phyloP scores from a whole-genome alignment of 2,888 invertebrate genomes.

The Parnassius glacialis region DNA sequence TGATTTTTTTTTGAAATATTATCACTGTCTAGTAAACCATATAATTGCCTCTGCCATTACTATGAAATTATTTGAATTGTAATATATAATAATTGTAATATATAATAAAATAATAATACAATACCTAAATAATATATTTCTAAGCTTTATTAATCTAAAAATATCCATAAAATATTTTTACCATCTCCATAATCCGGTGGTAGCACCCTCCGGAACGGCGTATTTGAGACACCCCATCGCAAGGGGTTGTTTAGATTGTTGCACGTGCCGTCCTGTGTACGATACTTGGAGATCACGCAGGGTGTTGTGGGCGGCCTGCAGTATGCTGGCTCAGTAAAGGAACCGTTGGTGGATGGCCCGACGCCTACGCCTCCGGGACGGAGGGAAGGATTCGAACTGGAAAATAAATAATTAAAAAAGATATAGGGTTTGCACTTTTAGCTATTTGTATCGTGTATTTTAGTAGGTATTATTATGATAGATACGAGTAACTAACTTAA shows the following conservation, averaged over 20 bases:
- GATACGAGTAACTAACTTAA: no score
- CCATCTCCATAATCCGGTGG: slow-evolving; percentile 90
- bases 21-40: no score
- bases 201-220: slow-evolving; percentile 87
- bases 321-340: slow-evolving; percentile 56
- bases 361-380: slow-evolving; percentile 54
- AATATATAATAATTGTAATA: no score
- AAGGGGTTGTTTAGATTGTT: slow-evolving; percentile 85
- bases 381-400: slow-evolving; percentile 45
- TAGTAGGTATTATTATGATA: no score
- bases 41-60: no score
- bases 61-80: no score
- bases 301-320: slow-evolving; percentile 47
- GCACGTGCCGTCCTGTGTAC: slow-evolving; percentile 87
- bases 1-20: no score
- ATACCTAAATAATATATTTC: no score
- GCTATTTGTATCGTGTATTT: no score
- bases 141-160: background rate
- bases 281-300: slow-evolving; percentile 78
- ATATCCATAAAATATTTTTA: slow-evolving; percentile 43
- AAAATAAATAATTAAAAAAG: slow-evolving; percentile 22
- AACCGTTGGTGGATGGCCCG: slow-evolving; percentile 55
- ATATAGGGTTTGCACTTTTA: no score
- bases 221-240: slow-evolving; percentile 86
- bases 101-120: no score